phyloP scores from a whole-genome alignment of 1,140 invertebrate genomes.

The Drosophila truncata region DNA sequence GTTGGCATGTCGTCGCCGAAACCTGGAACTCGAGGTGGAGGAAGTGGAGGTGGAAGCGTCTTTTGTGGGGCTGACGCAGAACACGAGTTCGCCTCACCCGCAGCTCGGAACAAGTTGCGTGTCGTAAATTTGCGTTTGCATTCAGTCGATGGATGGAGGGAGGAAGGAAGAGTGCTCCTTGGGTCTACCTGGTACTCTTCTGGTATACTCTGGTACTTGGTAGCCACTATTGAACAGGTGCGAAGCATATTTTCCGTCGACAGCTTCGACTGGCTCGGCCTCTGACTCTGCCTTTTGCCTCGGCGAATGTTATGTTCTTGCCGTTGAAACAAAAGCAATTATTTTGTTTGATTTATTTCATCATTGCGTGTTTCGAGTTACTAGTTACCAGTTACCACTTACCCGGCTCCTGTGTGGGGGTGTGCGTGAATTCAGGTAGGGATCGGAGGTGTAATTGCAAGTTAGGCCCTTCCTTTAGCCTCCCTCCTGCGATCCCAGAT shows the following conservation, averaged over 20 bases:
- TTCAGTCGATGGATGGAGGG: constrained; percentile 14
- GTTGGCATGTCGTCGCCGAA: constrained; percentile 57
- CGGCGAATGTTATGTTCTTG: constrained; percentile 55
- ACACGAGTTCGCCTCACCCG: constrained; percentile 72
- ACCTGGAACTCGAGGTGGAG: background rate
- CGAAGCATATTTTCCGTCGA: constrained; percentile 57
- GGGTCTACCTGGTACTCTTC: constrained; percentile 30
- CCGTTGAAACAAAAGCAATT: constrained; percentile 76
- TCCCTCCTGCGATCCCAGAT: constrained; percentile 56
- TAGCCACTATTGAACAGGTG: constrained; percentile 65
- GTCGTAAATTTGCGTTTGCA: constrained; percentile 70
- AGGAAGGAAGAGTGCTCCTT: constrained; percentile 33
- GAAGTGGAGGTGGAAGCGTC: constrained; percentile 35
- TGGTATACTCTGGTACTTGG: constrained; percentile 11
- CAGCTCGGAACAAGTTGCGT: constrained; percentile 66
- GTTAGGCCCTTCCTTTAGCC: constrained; percentile 52
- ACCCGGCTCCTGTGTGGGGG: constrained; percentile 25
- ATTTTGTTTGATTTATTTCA: constrained; percentile 81
- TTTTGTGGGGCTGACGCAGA: constrained; percentile 52
- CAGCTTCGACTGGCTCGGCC: constrained; percentile 11
- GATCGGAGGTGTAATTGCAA: constrained; percentile 68
- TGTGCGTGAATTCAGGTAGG: constrained; percentile 40
- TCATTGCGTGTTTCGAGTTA: constrained; percentile 66
- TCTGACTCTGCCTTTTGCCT: background rate
- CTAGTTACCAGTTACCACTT: constrained; percentile 23